Evolutionary conservation across 2,797 vertebrate genomes (phyloP).

Genomic region (Mergus octosetaceus): DNA sequence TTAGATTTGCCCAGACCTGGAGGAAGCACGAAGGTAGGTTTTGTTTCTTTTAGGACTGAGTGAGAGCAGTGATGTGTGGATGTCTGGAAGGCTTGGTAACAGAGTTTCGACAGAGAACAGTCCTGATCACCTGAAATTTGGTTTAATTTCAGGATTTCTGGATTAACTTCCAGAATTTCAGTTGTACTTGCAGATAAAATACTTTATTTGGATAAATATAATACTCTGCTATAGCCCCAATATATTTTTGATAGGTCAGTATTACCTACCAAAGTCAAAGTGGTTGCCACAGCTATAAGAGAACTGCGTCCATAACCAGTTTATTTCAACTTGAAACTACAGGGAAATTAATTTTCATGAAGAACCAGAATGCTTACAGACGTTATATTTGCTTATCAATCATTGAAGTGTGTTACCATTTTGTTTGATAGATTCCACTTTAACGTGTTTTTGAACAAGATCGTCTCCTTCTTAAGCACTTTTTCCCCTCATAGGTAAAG

Average conservation of each 20-base stretch:
- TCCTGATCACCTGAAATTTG: background rate
- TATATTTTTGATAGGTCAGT: background rate
- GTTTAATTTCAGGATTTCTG: background rate
- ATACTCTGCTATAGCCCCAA: background rate
- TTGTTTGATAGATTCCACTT: background rate
- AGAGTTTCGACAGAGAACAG: background rate
- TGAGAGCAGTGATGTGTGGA: background rate
- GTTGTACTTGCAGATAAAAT: background rate
- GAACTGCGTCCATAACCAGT: background rate
- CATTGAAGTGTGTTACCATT: background rate
- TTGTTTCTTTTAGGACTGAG: background rate
- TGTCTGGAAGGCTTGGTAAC: background rate
- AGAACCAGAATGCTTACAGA: background rate
- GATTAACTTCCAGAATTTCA: background rate
- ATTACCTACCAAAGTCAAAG: background rate
- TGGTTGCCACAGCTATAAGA: background rate
- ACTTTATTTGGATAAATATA: background rate
- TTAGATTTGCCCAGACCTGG: background rate
- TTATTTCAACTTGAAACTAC: background rate
- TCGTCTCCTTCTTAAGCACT: background rate
- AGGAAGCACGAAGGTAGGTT: background rate
- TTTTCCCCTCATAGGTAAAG: background rate
- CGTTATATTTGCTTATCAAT: accelerated
- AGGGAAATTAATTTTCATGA: background rate
- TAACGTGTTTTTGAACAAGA: background rate